phyloP scores from a whole-genome alignment of 2,888 invertebrate species.

The Scaptomyza reducta region DNA sequence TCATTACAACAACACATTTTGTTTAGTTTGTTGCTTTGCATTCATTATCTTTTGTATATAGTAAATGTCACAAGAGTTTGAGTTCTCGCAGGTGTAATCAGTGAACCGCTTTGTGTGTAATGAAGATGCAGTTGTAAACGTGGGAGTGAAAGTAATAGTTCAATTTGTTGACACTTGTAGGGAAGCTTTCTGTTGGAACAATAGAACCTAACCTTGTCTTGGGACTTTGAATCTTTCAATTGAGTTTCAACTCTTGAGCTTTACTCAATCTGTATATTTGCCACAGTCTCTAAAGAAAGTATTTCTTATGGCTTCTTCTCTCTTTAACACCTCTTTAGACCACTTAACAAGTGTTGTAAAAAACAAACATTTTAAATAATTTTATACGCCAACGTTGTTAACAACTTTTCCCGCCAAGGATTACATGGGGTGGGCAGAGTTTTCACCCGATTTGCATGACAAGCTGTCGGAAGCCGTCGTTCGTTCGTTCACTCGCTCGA shows the following conservation, averaged over 20 bases:
- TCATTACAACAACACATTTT: constrained; percentile 62
- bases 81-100: constrained; percentile 22
- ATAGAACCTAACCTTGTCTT: too few species aligned
- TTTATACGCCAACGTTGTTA: constrained; percentile 30
- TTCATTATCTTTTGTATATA: constrained; percentile 43
- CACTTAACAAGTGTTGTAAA: constrained; percentile 19
- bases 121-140: constrained; percentile 44
- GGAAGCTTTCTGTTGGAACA: not conserved
- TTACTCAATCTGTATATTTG: too few species aligned
- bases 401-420: constrained; percentile 23
- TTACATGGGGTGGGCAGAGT: constrained; percentile 7
- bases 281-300: constrained; percentile 30
- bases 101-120: constrained; percentile 25
- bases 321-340: not conserved
- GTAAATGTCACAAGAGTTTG: constrained; percentile 11
- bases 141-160: constrained; percentile 46
- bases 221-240: too few species aligned
- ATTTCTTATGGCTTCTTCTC: constrained; percentile 3
- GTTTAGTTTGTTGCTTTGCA: constrained; percentile 59
- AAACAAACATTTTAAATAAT: constrained; percentile 17
- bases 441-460: constrained; percentile 70
- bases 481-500: constrained; percentile 4
- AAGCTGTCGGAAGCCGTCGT: constrained; percentile 67
- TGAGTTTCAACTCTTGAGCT: too few species aligned
- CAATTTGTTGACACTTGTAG: constrained; percentile 28